Evolutionary conservation across 2,113 vertebrate species (phyloP).

Genomic region (Cichladusa arquata): DNA sequence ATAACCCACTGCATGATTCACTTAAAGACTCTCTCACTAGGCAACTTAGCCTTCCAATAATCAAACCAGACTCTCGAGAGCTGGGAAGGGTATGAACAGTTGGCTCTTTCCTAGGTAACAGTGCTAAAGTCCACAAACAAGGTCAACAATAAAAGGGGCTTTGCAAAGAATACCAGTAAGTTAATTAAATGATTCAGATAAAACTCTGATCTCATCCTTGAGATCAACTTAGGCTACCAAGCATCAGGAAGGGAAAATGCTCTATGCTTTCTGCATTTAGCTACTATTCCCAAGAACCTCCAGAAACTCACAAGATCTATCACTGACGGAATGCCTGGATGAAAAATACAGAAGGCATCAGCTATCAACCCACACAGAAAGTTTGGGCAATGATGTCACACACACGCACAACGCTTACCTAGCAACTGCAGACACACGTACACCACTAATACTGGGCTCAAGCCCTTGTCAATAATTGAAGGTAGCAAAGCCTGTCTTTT

Average conservation of each 20-base stretch:
- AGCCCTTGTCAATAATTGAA: neutral
- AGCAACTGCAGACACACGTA: neutral
- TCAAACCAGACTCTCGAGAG: neutral
- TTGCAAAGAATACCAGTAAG: neutral
- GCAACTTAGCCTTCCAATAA: neutral
- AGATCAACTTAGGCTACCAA: neutral
- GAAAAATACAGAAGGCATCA: neutral
- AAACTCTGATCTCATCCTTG: neutral
- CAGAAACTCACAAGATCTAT: neutral
- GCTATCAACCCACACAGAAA: neutral
- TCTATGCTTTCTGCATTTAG: neutral
- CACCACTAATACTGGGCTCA: neutral
- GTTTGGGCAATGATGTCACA: conserved; percentile 9
- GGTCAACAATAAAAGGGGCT: neutral
- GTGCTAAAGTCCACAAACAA: neutral
- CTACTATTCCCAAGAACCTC: neutral
- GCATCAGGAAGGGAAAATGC: neutral
- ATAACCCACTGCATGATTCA: neutral
- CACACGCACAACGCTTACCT: neutral
- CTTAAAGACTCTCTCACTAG: neutral
- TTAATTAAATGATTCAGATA: neutral
- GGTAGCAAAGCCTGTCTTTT: neutral
- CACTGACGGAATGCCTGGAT: neutral
- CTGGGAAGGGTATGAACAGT: neutral
- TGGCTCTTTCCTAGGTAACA: neutral